Evolutionary conservation across 2,113 vertebrate genomes (phyloP).

Genomic region (Channa argus): DNA sequence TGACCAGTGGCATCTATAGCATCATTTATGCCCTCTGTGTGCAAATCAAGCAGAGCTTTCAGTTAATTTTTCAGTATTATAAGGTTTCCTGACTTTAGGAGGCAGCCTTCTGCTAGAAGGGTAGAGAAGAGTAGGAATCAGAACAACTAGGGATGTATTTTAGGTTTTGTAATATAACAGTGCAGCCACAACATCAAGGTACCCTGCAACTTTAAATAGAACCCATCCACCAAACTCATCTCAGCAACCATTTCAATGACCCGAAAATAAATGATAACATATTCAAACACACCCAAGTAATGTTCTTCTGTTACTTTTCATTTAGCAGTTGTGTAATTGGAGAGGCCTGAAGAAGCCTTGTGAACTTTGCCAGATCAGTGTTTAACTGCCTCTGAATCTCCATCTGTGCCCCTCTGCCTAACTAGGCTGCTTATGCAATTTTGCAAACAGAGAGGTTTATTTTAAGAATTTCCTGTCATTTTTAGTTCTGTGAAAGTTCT

Average conservation of each 20-base stretch:
- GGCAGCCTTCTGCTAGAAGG: not conserved
- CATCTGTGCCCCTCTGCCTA: constrained; percentile 33
- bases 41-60: not conserved
- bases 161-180: constrained; percentile 14
- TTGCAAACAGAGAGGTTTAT: constrained; percentile 55
- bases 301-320: constrained; percentile 36
- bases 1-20: not conserved
- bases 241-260: constrained; percentile 39
- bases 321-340: constrained; percentile 28
- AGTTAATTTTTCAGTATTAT: no score
- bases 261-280: constrained; percentile 10
- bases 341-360: constrained; percentile 30
- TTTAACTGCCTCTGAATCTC: constrained; percentile 36
- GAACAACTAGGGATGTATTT: constrained; percentile 26
- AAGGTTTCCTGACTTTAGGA: constrained; percentile 31
- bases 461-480: constrained; percentile 56
- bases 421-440: constrained; percentile 52
- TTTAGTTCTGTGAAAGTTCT: constrained; percentile 36
- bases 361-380: constrained; percentile 35
- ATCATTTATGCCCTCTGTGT: not conserved
- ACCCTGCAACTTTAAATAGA: constrained; percentile 16
- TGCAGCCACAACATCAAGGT: constrained; percentile 29
- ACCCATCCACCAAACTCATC: constrained; percentile 11
- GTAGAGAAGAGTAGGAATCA: constrained; percentile 21
- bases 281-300: constrained; percentile 14